Evolutionary conservation across 2,797 vertebrate species (phyloP).

Genomic region (Lateolabrax maculatus): DNA sequence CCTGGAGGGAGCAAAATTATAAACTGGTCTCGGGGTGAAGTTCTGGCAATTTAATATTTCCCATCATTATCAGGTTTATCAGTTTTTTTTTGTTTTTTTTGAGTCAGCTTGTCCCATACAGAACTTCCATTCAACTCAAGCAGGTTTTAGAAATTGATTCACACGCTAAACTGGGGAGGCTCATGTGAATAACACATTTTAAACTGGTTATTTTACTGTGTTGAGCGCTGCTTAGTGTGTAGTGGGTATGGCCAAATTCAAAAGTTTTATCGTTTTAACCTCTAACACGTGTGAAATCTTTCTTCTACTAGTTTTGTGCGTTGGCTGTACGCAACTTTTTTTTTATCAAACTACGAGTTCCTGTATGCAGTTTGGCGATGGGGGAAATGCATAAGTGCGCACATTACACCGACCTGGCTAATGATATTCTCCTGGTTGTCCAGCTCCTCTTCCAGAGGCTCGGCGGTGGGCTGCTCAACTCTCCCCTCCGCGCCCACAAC

Average conservation of each 20-base stretch:
- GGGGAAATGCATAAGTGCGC: rapidly evolving
- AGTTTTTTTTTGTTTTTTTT: not conserved
- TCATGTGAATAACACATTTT: not conserved
- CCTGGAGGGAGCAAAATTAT: not conserved
- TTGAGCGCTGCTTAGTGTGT: not conserved
- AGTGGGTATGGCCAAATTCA: not conserved
- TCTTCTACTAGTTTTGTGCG: not conserved
- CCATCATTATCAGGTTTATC: not conserved
- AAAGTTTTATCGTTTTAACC: no score
- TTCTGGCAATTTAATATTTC: constrained; percentile 1
- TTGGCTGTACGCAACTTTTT: not conserved
- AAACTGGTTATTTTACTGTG: not conserved
- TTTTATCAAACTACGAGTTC: not conserved
- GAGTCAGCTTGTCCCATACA: not conserved
- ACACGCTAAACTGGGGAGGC: not conserved
- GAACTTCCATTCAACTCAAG: not conserved
- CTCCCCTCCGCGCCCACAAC: not conserved
- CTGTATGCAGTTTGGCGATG: not conserved
- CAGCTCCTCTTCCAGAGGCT: constrained; percentile 87
- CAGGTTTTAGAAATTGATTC: not conserved
- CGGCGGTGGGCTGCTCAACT: constrained; percentile 57
- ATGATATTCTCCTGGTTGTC: constrained; percentile 93
- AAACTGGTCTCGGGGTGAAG: not conserved
- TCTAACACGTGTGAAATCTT: no score
- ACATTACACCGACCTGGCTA: constrained; percentile 85